Evolutionary conservation across 1,140 invertebrate species (phyloP), one percentile per base, ranked within the genome.

Genomic region (Nilaparvata lugens): DNA sequence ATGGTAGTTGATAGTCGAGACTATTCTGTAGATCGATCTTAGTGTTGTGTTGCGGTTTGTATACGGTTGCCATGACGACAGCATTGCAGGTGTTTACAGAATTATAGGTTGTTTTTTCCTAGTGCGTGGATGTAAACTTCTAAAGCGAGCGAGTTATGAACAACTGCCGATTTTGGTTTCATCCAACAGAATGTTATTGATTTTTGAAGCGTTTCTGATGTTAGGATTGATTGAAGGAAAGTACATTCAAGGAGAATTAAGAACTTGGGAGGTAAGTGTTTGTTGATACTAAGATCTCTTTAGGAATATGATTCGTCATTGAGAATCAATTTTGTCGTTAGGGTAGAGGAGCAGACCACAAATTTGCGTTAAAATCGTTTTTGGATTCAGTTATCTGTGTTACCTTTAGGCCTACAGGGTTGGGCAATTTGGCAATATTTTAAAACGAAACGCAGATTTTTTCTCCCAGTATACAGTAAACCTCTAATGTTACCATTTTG

Each of bases 221-320:
- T 9, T 24, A 24, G 23, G 19, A 14, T 21, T 51, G 4, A 24
- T 24, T 6, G 45, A 21, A 14, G 31, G 40, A 4, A 58, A 58
- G 31, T 42, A 45, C 40, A 43, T 58, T 23, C 38, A 43, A 23
- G 56, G 56, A 19, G 56, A 58, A 58, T 45, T 58, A 18, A 40
- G 56, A 9, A 58, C 56, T 19, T 28, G 43, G 25, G 23, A 51
- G 42, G 57, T 48, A 45, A 14, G 24, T 3, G 2, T 35, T 11
- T 35, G 38, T 28, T 40, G n/a, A 25, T 18, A 18, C 9, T 56
- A 56, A 53, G 14, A n/a, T 21, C 4, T 53, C 4, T 6, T 53
- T 21, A 53, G 7, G 7, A 53, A 18, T 18, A 21, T 21, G 7
- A 25, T 6, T 19, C 21, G 2, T 21, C n/a, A n/a, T n/a, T n/a